Evolutionary conservation across 64 coral and sea anemone species (phyloP), one percentile per base, ranked within the genome.

Genomic region (Montipora efflorescens): DNA sequence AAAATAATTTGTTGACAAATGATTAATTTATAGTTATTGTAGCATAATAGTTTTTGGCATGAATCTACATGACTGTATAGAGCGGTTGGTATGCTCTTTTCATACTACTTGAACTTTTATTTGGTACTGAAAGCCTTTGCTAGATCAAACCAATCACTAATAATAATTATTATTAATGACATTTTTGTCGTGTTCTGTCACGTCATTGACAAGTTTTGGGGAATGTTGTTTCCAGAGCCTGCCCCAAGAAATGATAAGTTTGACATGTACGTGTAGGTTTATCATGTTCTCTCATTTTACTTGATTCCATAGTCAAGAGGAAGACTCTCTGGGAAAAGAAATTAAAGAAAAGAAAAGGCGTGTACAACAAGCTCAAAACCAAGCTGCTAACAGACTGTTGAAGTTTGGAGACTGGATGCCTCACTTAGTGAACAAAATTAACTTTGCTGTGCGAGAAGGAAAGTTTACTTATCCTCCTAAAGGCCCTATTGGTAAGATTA

Each of bases 401-500:
- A 75, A 66, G 48, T 83, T 91, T 59, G 90, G 90, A 19, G n/a
- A 19, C 10, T 91, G 90, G 90, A 82, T 82, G 13, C 67, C 61
- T 36, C 50, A 15, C 0, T 82, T 91, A 8, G 78, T 83, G 1
- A 72, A 59, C 48, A 36, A 51, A 74, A 55, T 91, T 10, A n/a
- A 83, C 7, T 21, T 20, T 57, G 90, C 90, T 69, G 78, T 91
- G 19, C 49, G 12, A 2, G 64, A 75, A 7, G 46, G 46, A 62
- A 91, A 20, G 47, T 91, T 91, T 20, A 80, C 68, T 19, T 28
- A 73, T 19, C 90, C 79, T 13, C 90, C 90, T 8, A 91, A 57
- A 91, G 90, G 90, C 36, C 90, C 90, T 25, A n/a, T 91, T 12
- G 90, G 90, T 91, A 74, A 82, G 79, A 58, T 28, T 21, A 19